A percentile compares a stretch with the other conserved stretches of the same genome.
Evolutionary conservation across 35 echinoderm and acorn worm genomes (phyloP).

Genomic region (Hemicentrotus pulcherrimus): DNA sequence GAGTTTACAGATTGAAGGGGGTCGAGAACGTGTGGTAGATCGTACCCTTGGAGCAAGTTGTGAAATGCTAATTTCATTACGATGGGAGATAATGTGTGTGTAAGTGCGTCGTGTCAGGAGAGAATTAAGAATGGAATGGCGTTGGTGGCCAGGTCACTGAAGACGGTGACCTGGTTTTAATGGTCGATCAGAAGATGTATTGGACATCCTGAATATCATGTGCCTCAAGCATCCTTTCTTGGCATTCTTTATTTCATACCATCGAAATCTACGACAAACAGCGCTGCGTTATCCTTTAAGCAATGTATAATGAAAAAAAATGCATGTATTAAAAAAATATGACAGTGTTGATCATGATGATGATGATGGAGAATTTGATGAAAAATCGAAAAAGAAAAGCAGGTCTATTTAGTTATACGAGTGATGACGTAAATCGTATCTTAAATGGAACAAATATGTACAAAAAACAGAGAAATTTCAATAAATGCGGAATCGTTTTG

Average conservation of each 20-base stretch:
- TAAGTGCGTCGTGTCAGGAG: background rate
- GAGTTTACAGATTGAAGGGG: constrained; percentile 10
- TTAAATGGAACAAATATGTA: background rate
- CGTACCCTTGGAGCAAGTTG: background rate
- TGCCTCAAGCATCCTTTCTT: background rate
- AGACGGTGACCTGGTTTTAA: background rate
- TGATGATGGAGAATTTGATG: background rate
- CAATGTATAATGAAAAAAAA: background rate
- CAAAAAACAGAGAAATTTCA: background rate
- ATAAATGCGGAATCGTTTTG: background rate
- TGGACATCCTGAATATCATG: background rate
- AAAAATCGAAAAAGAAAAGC: background rate
- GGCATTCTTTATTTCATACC: background rate
- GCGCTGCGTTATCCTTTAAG: background rate
- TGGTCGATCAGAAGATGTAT: background rate
- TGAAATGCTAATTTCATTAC: constrained; percentile 23
- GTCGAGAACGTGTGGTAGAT: background rate
- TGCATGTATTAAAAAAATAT: background rate
- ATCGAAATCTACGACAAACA: background rate
- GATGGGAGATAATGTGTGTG: background rate
- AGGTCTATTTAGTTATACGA: background rate
- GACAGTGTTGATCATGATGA: background rate
- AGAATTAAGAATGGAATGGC: background rate
- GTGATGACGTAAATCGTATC: background rate
- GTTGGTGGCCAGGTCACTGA: background rate